Evolutionary conservation across 2,797 vertebrate species (phyloP).

Genomic region (Lacerta agilis): DNA sequence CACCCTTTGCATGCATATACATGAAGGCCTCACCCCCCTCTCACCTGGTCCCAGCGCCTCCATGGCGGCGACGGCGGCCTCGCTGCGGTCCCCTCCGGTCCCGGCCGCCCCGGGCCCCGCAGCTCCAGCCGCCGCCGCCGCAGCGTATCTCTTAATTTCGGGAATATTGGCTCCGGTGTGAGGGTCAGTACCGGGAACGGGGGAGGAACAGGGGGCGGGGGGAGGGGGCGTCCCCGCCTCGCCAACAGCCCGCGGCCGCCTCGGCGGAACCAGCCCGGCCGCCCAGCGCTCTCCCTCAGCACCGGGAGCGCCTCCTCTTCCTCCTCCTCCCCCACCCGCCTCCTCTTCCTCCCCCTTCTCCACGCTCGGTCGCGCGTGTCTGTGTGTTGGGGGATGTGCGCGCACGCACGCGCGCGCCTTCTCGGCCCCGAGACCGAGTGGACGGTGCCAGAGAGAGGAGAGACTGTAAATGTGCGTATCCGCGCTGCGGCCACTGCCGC

Average conservation of each 20-base stretch:
- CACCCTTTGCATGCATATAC: conserved; percentile 41
- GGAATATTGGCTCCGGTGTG: conserved; percentile 78
- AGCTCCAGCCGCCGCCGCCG: conserved; percentile 81
- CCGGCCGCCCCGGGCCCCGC: conserved; percentile 78
- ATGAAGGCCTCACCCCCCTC: conserved; percentile 63
- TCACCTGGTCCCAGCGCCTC: conserved; percentile 98
- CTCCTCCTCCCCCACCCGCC: background rate
- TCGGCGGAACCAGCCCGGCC: conserved; percentile 73
- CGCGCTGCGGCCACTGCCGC: conserved; percentile 29
- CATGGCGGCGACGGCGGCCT: conserved; percentile 82
- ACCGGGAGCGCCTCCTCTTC: background rate
- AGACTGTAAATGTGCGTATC: background rate
- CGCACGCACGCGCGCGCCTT: background rate
- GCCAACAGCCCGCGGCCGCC: background rate
- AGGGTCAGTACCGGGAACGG: conserved; percentile 33
- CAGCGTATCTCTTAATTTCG: conserved; percentile 82
- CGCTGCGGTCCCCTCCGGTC: conserved; percentile 63
- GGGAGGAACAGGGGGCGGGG: conserved; percentile 40
- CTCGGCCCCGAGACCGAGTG: background rate
- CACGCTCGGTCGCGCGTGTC: background rate
- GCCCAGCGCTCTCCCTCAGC: conserved; percentile 14
- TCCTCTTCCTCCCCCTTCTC: background rate
- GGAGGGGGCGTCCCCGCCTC: conserved; percentile 43
- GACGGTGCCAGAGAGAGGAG: background rate
- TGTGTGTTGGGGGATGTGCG: background rate